These are phyloP conservation scores for Mobula hypostoma DNA, from an alignment of 2,113 vertebrate genomes.

Conservation along the genomic window DNA sequence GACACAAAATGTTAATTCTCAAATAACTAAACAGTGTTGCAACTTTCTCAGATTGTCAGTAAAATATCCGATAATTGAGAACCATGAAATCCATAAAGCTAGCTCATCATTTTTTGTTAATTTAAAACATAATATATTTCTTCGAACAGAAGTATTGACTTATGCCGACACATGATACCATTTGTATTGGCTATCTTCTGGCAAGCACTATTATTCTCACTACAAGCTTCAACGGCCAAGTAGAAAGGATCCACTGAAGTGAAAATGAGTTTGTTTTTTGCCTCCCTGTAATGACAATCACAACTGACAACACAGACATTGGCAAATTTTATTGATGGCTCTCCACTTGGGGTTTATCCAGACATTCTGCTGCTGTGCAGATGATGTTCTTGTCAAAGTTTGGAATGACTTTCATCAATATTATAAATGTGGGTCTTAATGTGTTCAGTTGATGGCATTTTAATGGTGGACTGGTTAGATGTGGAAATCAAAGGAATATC, in stretches of 20 bases:
- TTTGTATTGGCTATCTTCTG: not conserved
- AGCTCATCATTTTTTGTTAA: conserved; percentile 14
- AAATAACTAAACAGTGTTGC: not conserved
- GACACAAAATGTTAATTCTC: not conserved
- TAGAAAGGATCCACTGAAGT: not conserved
- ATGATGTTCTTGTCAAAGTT: not conserved
- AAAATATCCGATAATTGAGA: not conserved
- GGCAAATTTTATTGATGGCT: not conserved
- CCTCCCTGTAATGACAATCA: not conserved
- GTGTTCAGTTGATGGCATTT: not conserved
- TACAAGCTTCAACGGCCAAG: not conserved
- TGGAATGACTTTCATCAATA: not conserved
- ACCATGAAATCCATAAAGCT: not conserved
- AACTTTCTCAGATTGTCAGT: not conserved
- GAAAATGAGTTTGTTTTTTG: not conserved
- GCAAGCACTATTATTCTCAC: not conserved
- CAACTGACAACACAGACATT: not conserved
- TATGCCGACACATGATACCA: not conserved
- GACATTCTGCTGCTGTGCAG: not conserved
- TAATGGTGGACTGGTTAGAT: not conserved
- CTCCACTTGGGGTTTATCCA: not conserved
- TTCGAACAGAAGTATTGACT: not conserved
- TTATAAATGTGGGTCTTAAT: not conserved
- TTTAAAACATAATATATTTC: not conserved
- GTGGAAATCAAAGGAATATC: not conserved